phyloP scores from a whole-genome alignment of 1,140 invertebrate genomes.

The Pollicipes pollicipes region DNA sequence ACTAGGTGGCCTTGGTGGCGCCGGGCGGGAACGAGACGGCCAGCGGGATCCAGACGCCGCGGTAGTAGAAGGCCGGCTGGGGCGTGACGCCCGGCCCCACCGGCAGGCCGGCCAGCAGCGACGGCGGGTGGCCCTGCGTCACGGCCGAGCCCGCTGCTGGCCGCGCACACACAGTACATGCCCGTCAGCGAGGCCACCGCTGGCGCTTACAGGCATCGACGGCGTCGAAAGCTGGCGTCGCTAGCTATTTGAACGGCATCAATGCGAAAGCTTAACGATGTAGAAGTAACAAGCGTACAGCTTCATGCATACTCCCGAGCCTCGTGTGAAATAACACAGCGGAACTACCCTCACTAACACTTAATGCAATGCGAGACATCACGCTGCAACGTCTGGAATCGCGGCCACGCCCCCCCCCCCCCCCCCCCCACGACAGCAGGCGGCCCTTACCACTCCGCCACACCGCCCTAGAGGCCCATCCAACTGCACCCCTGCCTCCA shows the following conservation, averaged over 20 bases:
- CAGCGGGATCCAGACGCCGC: constrained; percentile 77
- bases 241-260: too few species aligned
- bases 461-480: background rate
- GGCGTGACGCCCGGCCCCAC: constrained; percentile 57
- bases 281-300: too few species aligned
- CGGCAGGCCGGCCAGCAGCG: constrained; percentile 45
- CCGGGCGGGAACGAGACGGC: constrained; percentile 66
- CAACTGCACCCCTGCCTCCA: background rate
- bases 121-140: constrained; percentile 45
- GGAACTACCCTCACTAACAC: too few species aligned
- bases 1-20: constrained; percentile 72
- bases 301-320: too few species aligned
- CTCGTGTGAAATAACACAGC: too few species aligned
- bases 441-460: background rate
- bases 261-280: too few species aligned
- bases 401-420: too few species aligned
- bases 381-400: too few species aligned
- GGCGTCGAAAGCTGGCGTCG: too few species aligned
- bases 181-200: background rate
- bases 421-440: background rate
- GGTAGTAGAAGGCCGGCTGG: constrained; percentile 78
- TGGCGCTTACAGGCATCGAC: background rate
- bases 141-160: constrained; percentile 17
- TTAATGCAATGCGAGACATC: too few species aligned
- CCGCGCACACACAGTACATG: background rate